Base-by-base conservation (phyloP, 2,113 vertebrate genomes). In the Panurus biarmicus region DNA sequence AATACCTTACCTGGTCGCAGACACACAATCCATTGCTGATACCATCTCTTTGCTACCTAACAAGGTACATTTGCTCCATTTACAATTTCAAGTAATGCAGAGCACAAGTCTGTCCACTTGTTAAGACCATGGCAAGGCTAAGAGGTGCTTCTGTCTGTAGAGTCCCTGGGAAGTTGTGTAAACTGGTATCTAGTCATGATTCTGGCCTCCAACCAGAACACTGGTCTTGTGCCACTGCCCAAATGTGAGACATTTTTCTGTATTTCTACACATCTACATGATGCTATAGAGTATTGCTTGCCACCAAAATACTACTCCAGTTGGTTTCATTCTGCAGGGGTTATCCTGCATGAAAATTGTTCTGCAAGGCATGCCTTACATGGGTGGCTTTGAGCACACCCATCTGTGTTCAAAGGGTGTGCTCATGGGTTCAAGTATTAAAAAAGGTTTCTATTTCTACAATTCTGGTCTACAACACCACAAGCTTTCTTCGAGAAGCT, bases 1-100 rank as follows among this genome's bases (percentile, higher is more conserved):
- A 54, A 53, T 54, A n/a, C 24, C 36, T 24, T 36, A 38, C 23
- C 51, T 71, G 26, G 48, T 6, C 79, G 58, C n/a, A 73, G 44
- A 56, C 19, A 17, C 9, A 10, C 0, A 1, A 71, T 50, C 16
- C 28, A 23, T 3, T 12, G 54, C 19, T 35, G 7, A 10, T 33
- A 38, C 4, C 0, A 0, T 16, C 33, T 29, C 42, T 61, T 5
- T n/a, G 31, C 33, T 76, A 50, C 48, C 74, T 67, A 42, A 16
- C 26, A 85, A 54, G 23, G 44, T 40, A 45, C 6, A 6, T 28
- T 72, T 17, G 16, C 31, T 79, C 51, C n/a, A 44, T 57, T 60
- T 26, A 76, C 14, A 57, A 7, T 38, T 67, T 72, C 29, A 87
- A 56, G 60, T 42, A 50, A 60, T 11, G 19, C 31, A 72, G 38